Percentiles rank a stretch among this genome's conserved stretches.
phyloP scores from a whole-genome alignment of 2,113 vertebrate genomes.

The Lophotis ruficrista region DNA sequence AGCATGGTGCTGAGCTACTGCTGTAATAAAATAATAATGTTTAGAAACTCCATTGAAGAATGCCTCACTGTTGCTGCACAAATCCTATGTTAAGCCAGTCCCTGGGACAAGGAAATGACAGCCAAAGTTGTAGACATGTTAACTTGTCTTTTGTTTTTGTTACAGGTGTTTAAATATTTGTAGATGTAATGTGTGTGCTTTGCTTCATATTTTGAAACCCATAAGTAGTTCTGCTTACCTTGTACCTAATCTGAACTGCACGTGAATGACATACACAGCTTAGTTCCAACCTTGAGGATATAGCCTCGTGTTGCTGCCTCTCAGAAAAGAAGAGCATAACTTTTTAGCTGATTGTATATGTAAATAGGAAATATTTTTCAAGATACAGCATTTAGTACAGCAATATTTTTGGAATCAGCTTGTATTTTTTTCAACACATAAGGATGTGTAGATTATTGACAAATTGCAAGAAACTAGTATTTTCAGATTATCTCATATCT shows the following conservation, averaged over 20 bases:
- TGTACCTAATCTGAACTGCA: not conserved
- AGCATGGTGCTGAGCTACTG: not conserved
- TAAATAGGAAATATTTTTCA: not conserved
- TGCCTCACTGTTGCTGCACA: not conserved
- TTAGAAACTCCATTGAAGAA: not conserved
- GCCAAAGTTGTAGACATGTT: not conserved
- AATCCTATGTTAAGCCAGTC: not conserved
- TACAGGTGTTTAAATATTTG: not conserved
- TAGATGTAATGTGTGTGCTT: not conserved
- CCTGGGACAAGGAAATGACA: not conserved
- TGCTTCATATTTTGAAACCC: not conserved
- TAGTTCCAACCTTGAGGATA: not conserved
- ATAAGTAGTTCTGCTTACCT: not conserved
- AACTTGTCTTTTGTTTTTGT: not conserved
- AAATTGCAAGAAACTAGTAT: not conserved
- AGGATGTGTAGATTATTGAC: not conserved
- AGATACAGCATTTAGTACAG: not conserved
- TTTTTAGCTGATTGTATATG: not conserved
- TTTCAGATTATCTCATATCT: not conserved
- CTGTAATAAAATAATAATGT: conserved; percentile 21
- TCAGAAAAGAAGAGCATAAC: not conserved
- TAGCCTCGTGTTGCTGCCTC: not conserved
- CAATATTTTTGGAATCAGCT: not conserved
- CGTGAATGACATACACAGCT: not conserved
- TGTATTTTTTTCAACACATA: not conserved